Evolutionary conservation across 1,140 invertebrate species (phyloP).

Genomic region (Drepana arcuata): DNA sequence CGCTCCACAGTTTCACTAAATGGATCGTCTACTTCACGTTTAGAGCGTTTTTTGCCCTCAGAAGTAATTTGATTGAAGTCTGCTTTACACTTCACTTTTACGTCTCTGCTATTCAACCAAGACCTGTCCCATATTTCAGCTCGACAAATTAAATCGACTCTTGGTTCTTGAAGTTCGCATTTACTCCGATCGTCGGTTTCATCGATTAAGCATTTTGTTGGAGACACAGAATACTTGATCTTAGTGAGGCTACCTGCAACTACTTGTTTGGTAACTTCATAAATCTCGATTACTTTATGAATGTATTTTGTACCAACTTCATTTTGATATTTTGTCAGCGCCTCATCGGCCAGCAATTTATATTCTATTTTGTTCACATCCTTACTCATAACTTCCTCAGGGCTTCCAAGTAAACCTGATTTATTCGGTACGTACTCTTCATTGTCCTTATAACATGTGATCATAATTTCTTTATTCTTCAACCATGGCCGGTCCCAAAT

Average conservation of each 20-base stretch:
- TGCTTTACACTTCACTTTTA: constrained; percentile 27
- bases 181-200: constrained; percentile 4
- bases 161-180: constrained; percentile 13
- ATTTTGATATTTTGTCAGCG: constrained; percentile 18
- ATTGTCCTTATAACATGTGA: constrained; percentile 20
- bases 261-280: constrained; percentile 20
- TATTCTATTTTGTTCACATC: constrained; percentile 11
- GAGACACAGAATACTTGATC: constrained; percentile 23
- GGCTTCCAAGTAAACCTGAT: no score
- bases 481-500: constrained; percentile 35
- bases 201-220: constrained; percentile 21
- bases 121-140: constrained; percentile 15
- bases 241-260: constrained; percentile 20
- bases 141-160: constrained; percentile 14
- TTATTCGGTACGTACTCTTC: no score
- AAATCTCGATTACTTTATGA: constrained; percentile 25
- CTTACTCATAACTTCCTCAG: no score
- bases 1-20: no score
- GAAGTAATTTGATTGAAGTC: no score
- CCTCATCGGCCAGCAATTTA: constrained; percentile 14
- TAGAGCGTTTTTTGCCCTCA: no score
- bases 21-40: no score
- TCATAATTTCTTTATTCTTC: constrained; percentile 22
- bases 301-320: constrained; percentile 16
- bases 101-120: constrained; percentile 16